Evolutionary conservation across 2,888 invertebrate genomes (phyloP).

Genomic region (Zygothrica quintamaculata): DNA sequence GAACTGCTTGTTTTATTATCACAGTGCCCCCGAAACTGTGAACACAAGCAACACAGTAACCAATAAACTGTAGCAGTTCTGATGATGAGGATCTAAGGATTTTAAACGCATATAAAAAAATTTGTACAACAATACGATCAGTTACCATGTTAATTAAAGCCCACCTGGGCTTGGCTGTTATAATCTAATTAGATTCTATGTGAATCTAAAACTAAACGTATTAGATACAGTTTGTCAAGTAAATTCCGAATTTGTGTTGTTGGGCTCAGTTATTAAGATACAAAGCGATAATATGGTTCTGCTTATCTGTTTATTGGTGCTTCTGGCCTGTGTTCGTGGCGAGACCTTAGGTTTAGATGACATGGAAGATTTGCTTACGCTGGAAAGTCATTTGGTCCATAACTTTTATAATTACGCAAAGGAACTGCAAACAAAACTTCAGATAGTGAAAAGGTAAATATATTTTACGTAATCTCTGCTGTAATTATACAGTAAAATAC

Average conservation of each 20-base stretch:
- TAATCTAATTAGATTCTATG: no score
- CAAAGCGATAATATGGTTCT: slow-evolving; percentile 8
- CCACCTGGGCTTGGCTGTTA: no score
- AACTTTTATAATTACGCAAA: slow-evolving; percentile 32
- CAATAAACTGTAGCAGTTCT: neutral
- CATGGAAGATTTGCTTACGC: slow-evolving; percentile 3
- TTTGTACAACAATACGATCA: no score
- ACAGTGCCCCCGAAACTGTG: neutral
- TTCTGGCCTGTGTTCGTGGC: neutral
- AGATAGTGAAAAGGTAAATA: slow-evolving; percentile 35
- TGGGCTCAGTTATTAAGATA: slow-evolving; percentile 1
- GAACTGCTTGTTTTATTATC: neutral
- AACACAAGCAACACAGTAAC: neutral
- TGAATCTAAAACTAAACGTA: no score
- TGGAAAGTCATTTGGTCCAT: slow-evolving; percentile 15
- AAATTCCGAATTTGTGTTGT: no score
- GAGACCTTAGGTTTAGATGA: neutral
- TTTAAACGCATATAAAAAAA: no score
- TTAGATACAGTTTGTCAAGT: no score
- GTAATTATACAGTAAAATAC: neutral
- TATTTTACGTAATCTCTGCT: neutral
- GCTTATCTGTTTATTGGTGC: slow-evolving; percentile 11
- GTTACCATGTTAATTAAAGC: no score
- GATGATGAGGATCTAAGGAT: no score
- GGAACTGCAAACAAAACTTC: slow-evolving; percentile 26